A percentile compares a stretch with the other conserved stretches of the same genome.
Evolutionary conservation across 2,888 invertebrate genomes (phyloP).

Genomic region (Biston stratarius): DNA sequence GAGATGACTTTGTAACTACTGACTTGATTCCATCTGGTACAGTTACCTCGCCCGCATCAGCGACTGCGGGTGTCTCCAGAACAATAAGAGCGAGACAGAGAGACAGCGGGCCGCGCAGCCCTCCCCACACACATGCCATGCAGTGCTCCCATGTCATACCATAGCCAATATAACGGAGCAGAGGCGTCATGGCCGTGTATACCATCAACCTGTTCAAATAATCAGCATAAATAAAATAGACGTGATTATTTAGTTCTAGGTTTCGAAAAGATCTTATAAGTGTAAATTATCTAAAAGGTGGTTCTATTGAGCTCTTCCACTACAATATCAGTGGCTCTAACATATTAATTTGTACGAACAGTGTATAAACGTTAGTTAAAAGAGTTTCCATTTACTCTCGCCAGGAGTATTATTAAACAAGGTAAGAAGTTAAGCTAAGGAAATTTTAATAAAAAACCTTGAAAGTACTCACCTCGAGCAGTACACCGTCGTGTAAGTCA

Average conservation of each 20-base stretch:
- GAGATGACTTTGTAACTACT: no score
- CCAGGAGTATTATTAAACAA: no score
- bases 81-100: constrained; percentile 86
- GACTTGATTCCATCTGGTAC: no score
- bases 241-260: no score
- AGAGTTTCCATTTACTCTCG: no score
- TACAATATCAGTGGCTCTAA: no score
- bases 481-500: constrained; percentile 79
- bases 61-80: constrained; percentile 69
- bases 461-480: constrained; percentile 64
- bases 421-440: no score
- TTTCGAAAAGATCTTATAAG: not conserved
- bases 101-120: constrained; percentile 87
- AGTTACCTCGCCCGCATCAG: constrained; percentile 69
- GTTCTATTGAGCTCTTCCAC: no score
- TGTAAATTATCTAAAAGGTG: not conserved
- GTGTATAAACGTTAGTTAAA: no score
- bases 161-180: constrained; percentile 84
- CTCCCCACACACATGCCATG: constrained; percentile 88
- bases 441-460: not conserved
- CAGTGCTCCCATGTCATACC: constrained; percentile 86
- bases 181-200: constrained; percentile 80
- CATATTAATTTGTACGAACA: no score
- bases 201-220: constrained; percentile 66
- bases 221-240: no score